Percentiles rank a stretch among this genome's conserved stretches.
phyloP scores from a whole-genome alignment of 2,113 vertebrate species.

The Scalopus aquaticus region DNA sequence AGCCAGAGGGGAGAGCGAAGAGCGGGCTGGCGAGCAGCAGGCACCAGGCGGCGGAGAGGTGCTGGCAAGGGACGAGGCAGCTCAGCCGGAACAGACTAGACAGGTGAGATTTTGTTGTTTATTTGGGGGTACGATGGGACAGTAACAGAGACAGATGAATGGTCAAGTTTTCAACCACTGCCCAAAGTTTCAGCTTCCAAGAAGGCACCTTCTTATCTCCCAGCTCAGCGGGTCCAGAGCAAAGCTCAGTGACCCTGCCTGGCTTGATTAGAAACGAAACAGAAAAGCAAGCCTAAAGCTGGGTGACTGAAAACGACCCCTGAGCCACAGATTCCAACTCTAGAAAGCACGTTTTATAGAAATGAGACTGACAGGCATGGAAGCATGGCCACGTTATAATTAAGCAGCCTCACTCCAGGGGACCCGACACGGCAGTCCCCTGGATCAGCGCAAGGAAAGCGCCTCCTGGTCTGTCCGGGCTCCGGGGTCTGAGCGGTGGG shows the following conservation, averaged over 20 bases:
- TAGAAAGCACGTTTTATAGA: neutral
- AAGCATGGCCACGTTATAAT: neutral
- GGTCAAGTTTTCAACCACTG: neutral
- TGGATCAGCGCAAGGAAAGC: rapidly evolving
- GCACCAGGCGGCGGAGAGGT: neutral
- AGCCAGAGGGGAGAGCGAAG: neutral
- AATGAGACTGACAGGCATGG: neutral
- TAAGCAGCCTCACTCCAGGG: neutral
- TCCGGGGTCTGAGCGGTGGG: rapidly evolving
- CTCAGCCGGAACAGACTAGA: neutral
- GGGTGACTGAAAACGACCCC: neutral
- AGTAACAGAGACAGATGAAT: neutral
- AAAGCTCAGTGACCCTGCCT: neutral
- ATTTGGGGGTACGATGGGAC: too few species aligned
- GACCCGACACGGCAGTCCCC: neutral
- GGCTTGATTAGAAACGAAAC: neutral
- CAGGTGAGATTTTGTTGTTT: neutral
- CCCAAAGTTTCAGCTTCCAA: neutral
- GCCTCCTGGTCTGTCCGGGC: neutral
- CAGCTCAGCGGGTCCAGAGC: neutral
- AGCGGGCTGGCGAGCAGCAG: rapidly evolving
- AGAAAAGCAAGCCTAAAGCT: neutral
- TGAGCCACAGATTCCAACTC: neutral
- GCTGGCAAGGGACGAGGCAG: rapidly evolving
- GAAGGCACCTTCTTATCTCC: neutral